Percentiles rank a stretch among this genome's conserved stretches.
These are phyloP conservation scores for Caradrina clavipalpis DNA, from an alignment of 2,888 invertebrate species.

Conservation along the genomic window DNA sequence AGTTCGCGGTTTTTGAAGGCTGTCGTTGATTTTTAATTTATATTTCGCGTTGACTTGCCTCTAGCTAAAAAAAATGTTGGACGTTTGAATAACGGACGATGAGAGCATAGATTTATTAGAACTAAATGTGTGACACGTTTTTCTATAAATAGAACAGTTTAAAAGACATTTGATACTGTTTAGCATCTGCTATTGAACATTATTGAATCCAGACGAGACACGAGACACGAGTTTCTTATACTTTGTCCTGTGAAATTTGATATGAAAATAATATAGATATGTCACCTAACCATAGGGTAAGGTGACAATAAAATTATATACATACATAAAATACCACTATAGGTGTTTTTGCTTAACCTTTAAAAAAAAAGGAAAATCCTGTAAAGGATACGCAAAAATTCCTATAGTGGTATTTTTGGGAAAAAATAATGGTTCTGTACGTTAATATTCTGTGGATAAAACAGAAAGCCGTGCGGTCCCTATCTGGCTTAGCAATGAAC, in stretches of 20 bases:
- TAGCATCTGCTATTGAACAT: slow-evolving; percentile 26
- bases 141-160: slow-evolving; percentile 55
- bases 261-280: slow-evolving; percentile 6
- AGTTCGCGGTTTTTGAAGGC: slow-evolving; percentile 43
- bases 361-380: too few relatives aligned
- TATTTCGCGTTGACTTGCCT: slow-evolving; percentile 3
- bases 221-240: background rate
- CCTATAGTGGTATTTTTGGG: slow-evolving; percentile 6
- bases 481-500: slow-evolving; percentile 23
- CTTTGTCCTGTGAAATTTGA: background rate
- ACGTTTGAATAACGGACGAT: slow-evolving; percentile 38
- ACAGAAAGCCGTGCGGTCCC: slow-evolving; percentile 2
- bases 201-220: slow-evolving; percentile 1
- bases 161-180: slow-evolving; percentile 38
- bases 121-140: slow-evolving; percentile 39
- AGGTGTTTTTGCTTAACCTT: too few relatives aligned
- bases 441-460: slow-evolving; percentile 26
- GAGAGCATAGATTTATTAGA: slow-evolving; percentile 43
- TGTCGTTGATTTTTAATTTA: slow-evolving; percentile 37
- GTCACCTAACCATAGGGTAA: too few relatives aligned
- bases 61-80: slow-evolving; percentile 22
- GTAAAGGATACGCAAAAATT: slow-evolving; percentile 4
- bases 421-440: background rate
- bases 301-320: too few relatives aligned
- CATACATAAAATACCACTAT: too few relatives aligned